phyloP scores from a whole-genome alignment of 2,888 invertebrate genomes.

The Heliconius hortense region DNA sequence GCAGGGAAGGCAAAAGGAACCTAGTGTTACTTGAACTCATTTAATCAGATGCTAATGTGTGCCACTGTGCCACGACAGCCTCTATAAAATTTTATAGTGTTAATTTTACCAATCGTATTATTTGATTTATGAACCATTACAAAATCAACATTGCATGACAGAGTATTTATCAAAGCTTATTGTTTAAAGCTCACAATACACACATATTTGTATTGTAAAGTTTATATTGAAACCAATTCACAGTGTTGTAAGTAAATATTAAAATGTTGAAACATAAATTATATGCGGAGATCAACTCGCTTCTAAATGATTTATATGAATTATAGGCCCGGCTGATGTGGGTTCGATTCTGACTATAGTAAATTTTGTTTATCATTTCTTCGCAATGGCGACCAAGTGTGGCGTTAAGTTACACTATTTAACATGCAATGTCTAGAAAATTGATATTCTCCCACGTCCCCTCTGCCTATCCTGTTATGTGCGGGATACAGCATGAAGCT shows the following conservation, averaged over 20 bases:
- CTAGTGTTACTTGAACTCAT: too few species aligned
- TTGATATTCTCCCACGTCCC: too few species aligned
- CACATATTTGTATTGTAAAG: not conserved
- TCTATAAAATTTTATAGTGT: not conserved
- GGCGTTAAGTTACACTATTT: too few species aligned
- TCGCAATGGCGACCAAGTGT: too few species aligned
- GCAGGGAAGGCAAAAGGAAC: too few species aligned
- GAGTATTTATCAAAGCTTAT: not conserved
- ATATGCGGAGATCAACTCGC: not conserved
- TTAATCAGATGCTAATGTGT: too few species aligned
- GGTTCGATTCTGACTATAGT: not conserved
- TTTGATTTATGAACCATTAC: slow-evolving; percentile 1
- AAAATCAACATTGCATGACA: not conserved
- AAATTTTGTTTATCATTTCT: too few species aligned
- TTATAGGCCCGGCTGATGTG: not conserved
- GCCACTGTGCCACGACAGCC: not conserved
- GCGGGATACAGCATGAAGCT: too few species aligned
- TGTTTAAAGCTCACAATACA: not conserved
- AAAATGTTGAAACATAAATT: not conserved
- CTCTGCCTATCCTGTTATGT: too few species aligned
- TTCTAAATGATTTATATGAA: not conserved
- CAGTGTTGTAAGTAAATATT: slow-evolving; percentile 4
- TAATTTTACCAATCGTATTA: not conserved
- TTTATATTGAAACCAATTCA: not conserved
- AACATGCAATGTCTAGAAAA: too few species aligned